These are phyloP conservation scores for Pelagia noctiluca DNA, from an alignment of 30 jellyfish, hydroid and myxozoan genomes.

Conservation along the genomic window DNA sequence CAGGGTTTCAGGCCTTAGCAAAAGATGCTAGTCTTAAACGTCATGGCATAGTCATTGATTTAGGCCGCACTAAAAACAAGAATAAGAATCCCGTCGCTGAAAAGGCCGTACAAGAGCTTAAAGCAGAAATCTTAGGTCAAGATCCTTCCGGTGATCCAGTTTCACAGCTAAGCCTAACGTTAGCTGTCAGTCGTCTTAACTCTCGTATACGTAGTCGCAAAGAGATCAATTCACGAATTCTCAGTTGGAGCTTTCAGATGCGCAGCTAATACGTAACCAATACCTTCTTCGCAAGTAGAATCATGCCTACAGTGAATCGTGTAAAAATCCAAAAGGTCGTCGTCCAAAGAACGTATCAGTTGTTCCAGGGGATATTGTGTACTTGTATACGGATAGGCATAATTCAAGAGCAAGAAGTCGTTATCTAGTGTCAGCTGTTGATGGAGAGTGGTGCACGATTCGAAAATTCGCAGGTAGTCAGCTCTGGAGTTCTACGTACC, in stretches of 20 bases:
- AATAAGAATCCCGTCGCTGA: too few species aligned
- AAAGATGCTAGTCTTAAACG: too few species aligned
- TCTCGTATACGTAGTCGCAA: constrained; percentile 49
- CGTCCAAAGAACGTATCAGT: neutral
- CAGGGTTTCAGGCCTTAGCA: constrained; percentile 23
- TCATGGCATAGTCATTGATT: constrained; percentile 22
- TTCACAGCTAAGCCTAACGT: too few species aligned
- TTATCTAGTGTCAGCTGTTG: constrained; percentile 8
- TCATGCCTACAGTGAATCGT: neutral
- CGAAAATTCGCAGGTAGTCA: neutral
- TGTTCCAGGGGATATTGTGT: constrained; percentile 14
- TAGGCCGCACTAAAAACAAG: constrained; percentile 20
- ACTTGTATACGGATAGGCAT: neutral
- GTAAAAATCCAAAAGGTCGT: neutral
- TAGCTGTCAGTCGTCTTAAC: constrained; percentile 38
- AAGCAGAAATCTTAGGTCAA: too few species aligned
- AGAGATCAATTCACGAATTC: constrained; percentile 53
- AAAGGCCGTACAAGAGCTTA: too few species aligned
- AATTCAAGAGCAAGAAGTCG: constrained; percentile 9
- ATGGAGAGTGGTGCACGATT: neutral
- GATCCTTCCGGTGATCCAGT: too few species aligned
- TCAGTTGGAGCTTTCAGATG: constrained; percentile 9
- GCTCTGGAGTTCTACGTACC: neutral
- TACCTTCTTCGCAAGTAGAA: constrained; percentile 12
- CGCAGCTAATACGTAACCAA: constrained; percentile 12